Conservation (phyloP, 2,113 vertebrate species). For the Psophia crepitans region DNA sequence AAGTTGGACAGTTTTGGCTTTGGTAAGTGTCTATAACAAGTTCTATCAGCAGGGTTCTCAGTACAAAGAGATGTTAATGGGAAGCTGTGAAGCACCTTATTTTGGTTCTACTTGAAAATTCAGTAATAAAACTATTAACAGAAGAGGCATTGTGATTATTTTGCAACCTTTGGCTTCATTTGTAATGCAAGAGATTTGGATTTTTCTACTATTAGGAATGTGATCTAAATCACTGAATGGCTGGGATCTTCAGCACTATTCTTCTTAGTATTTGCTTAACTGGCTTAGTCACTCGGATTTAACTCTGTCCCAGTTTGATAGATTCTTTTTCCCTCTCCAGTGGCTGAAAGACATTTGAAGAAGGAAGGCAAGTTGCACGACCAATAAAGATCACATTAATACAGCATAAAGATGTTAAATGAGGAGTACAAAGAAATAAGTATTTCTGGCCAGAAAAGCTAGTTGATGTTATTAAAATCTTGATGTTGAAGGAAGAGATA, state of each 20-base stretch:
- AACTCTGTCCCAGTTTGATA: neutral
- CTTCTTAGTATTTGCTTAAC: neutral
- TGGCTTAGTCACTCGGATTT: neutral
- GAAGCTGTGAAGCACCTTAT: neutral
- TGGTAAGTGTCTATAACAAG: neutral
- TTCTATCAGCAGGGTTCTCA: neutral
- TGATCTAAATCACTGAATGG: neutral
- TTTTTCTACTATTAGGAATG: neutral
- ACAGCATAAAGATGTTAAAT: neutral
- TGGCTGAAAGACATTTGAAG: neutral
- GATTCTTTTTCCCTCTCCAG: neutral
- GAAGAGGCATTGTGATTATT: neutral
- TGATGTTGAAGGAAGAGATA: neutral
- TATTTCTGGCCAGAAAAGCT: neutral
- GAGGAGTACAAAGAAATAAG: neutral
- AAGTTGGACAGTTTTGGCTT: neutral
- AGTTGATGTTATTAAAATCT: neutral
- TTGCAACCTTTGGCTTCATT: neutral
- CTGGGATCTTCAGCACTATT: neutral
- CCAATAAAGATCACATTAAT: neutral
- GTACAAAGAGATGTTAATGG: neutral
- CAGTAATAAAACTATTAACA: neutral
- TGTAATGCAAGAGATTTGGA: neutral
- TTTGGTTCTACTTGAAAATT: neutral
- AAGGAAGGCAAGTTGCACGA: neutral